Percentiles rank a stretch among this genome's conserved stretches.
Conservation (phyloP, 1,140 invertebrate species). For the Pissodes strobi region DNA sequence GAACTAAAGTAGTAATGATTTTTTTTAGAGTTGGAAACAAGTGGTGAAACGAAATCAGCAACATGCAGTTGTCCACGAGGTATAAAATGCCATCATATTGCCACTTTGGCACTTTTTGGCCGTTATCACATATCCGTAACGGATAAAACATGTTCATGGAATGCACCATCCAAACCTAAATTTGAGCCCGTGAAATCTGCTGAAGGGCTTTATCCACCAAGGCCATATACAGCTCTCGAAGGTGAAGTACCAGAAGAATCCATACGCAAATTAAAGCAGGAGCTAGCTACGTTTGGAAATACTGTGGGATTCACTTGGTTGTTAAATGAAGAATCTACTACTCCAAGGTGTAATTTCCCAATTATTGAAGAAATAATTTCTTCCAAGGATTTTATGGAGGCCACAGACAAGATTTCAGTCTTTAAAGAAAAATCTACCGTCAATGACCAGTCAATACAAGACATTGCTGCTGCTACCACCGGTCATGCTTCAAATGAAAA, state of each 20-base stretch:
- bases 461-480: constrained; percentile 14
- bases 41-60: too few species aligned
- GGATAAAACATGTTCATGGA: constrained; percentile 28
- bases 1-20: too few species aligned
- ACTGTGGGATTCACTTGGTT: constrained; percentile 34
- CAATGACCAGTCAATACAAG: constrained; percentile 15
- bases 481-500: constrained; percentile 28
- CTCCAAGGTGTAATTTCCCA: neutral
- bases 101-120: too few species aligned
- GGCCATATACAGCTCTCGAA: constrained; percentile 28
- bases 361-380: constrained; percentile 14
- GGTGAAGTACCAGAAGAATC: constrained; percentile 12
- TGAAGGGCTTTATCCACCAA: constrained; percentile 25
- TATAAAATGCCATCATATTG: too few species aligned
- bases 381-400: constrained; percentile 6
- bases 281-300: constrained; percentile 15
- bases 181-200: constrained; percentile 1
- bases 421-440: constrained; percentile 26
- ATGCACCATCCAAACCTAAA: constrained; percentile 27
- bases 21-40: too few species aligned
- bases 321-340: constrained; percentile 3
- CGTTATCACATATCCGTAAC: too few species aligned
- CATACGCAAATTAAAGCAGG: constrained; percentile 5
- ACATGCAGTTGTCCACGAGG: too few species aligned
- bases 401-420: neutral